Conservation (phyloP, 2,888 invertebrate species). For the Synergus umbraculus region DNA sequence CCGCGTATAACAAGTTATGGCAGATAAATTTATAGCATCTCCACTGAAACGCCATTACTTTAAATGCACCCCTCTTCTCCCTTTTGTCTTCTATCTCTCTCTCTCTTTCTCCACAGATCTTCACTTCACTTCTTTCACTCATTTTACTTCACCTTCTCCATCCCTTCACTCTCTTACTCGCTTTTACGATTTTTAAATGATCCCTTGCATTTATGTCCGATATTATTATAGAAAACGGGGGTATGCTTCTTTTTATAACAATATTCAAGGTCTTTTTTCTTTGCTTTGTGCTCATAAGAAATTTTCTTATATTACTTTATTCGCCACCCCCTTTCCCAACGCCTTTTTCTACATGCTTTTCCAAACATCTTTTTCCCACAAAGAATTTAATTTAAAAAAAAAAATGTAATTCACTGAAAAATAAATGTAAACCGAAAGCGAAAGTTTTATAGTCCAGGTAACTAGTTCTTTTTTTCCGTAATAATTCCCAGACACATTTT, state of each 20-base stretch:
- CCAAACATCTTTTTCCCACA: background rate
- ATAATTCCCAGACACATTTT: too few relatives aligned
- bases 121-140: constrained; percentile 48
- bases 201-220: constrained; percentile 50
- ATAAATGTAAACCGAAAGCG: too few relatives aligned
- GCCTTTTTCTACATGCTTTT: too few relatives aligned
- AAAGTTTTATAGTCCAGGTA: too few relatives aligned
- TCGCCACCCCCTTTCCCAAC: too few relatives aligned
- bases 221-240: constrained; percentile 24
- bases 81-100: constrained; percentile 49
- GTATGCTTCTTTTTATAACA: background rate
- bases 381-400: too few relatives aligned
- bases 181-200: constrained; percentile 76
- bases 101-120: constrained; percentile 33
- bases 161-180: constrained; percentile 62
- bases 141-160: constrained; percentile 54
- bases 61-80: constrained; percentile 61
- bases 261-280: constrained; percentile 45
- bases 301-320: constrained; percentile 3
- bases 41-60: constrained; percentile 77
- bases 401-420: too few relatives aligned
- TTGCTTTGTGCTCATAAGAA: background rate
- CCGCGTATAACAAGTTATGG: constrained; percentile 78
- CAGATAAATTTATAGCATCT: constrained; percentile 78
- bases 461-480: too few relatives aligned